Evolutionary conservation across 1,140 invertebrate genomes (phyloP).

Genomic region (Brachionus paranguensis): DNA sequence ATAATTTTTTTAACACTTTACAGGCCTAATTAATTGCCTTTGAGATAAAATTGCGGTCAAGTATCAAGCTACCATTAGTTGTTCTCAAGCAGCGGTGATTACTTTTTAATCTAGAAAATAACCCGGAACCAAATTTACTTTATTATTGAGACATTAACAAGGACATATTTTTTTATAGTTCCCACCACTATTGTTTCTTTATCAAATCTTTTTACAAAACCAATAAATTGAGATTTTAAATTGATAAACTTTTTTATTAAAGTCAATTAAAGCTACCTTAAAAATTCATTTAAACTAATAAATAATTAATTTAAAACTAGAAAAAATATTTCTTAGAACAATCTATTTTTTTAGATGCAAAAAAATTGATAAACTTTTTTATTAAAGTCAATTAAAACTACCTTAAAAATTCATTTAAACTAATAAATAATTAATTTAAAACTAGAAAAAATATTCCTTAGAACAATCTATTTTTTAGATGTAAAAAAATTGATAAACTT

Average conservation of each 20-base stretch:
- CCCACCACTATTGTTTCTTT: not conserved
- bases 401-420: not conserved
- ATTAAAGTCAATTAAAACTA: not conserved
- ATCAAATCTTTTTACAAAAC: not conserved
- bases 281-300: not conserved
- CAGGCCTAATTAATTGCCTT: not conserved
- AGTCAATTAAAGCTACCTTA: not conserved
- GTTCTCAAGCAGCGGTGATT: not conserved
- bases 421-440: not conserved
- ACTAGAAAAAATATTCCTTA: not conserved
- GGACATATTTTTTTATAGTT: not conserved
- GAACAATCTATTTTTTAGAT: too few species aligned
- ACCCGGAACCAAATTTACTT: not conserved
- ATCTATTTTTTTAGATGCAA: too few species aligned
- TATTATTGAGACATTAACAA: not conserved
- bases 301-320: not conserved
- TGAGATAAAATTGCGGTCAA: not conserved
- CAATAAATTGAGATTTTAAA: not conserved
- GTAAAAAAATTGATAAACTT: not conserved
- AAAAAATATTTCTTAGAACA: not conserved
- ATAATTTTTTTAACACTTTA: conserved; percentile 1
- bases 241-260: not conserved
- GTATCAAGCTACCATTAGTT: not conserved
- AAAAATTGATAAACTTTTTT: not conserved
- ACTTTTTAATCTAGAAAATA: not conserved